Evolutionary conservation across 2,888 invertebrate species (phyloP), one percentile per base, ranked within the genome.

Genomic region (Pachycephus smyrnensis): DNA sequence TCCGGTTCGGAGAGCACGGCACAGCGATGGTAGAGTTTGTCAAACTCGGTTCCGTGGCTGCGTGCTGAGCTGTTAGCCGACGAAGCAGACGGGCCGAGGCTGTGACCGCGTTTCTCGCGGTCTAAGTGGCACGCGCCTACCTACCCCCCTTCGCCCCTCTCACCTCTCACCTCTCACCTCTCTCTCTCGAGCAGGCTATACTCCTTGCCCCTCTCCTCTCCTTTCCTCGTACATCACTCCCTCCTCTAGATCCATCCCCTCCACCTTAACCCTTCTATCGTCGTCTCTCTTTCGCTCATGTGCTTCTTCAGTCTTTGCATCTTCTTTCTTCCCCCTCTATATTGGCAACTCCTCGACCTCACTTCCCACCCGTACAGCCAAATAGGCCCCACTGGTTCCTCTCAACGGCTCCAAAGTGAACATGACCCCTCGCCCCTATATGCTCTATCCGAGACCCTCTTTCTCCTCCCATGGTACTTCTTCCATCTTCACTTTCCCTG

Each of bases 51-150:
- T 37, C 75, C 36, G 31, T 33, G 40, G 68, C 68, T 68, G 40
- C 40, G 69, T 30, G 75, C 32, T 33, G 76, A 73, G 79, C 76
- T 33, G 71, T 71, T 33, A 73, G 78, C 81, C 81, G 83, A 82
- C 85, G 86, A 84, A 85, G 83, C 83, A 87, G 88, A 90, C 89
- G 89, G 87, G 89, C 88, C 91, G 90, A 90, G 90, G 91, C 90
- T 91, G 88, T 89, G 91, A 91, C 90, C 91, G 91, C 91, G 90
- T 90, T 91, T 91, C 89, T 88, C 86, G 87, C 81, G 87, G 88
- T 82, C 87, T 88, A 91, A 91, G 91, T 91, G 90, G 91, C 90
- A 91, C 91, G 90, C 90, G 89, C 86, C 89, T 89, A 87, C 85
- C 85, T 88, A 86, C 86, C 87, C 86, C 86, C 86, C 82, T 85